phyloP scores from a whole-genome alignment of 2,888 invertebrate species.

The Petrolisthes manimaculis region DNA sequence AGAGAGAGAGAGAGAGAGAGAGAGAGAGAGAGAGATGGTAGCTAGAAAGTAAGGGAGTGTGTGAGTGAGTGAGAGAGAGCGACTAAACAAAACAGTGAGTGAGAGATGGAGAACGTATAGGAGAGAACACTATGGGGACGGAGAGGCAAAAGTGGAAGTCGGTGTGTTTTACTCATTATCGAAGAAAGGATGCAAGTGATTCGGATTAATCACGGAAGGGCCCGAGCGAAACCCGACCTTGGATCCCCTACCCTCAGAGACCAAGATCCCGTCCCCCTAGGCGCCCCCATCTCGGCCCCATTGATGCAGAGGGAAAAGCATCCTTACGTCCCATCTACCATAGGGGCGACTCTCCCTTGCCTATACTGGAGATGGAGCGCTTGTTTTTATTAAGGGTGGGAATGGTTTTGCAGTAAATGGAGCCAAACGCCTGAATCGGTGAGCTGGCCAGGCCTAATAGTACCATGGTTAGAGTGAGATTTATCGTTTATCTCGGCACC shows the following conservation, averaged over 20 bases:
- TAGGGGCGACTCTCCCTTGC: conserved; percentile 14
- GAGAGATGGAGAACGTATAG: no score
- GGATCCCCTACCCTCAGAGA: background rate
- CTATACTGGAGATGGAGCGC: background rate
- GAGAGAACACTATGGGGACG: conserved; percentile 33
- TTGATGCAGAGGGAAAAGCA: conserved; percentile 19
- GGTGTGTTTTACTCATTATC: conserved; percentile 63
- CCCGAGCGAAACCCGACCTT: conserved; percentile 24
- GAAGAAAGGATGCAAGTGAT: conserved; percentile 63
- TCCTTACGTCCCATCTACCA: conserved; percentile 5
- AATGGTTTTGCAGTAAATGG: conserved; percentile 63
- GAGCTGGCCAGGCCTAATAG: conserved; percentile 55
- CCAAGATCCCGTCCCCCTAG: conserved; percentile 6
- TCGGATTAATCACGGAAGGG: conserved; percentile 43
- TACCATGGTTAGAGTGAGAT: conserved; percentile 58
- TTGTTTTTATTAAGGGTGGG: conserved; percentile 62
- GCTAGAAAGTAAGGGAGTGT: conserved; percentile 2
- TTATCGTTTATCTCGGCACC: conserved; percentile 52
- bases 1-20: conserved; percentile 18
- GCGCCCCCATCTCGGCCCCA: background rate
- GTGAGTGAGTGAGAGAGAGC: conserved; percentile 17
- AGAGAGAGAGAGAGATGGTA: conserved; percentile 29
- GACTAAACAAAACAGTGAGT: background rate
- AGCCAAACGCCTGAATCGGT: conserved; percentile 60
- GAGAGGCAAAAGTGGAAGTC: conserved; percentile 56